Evolutionary conservation across 2,888 invertebrate genomes (phyloP), one percentile per base, ranked within the genome.

Genomic region (Zelleria hepariella): DNA sequence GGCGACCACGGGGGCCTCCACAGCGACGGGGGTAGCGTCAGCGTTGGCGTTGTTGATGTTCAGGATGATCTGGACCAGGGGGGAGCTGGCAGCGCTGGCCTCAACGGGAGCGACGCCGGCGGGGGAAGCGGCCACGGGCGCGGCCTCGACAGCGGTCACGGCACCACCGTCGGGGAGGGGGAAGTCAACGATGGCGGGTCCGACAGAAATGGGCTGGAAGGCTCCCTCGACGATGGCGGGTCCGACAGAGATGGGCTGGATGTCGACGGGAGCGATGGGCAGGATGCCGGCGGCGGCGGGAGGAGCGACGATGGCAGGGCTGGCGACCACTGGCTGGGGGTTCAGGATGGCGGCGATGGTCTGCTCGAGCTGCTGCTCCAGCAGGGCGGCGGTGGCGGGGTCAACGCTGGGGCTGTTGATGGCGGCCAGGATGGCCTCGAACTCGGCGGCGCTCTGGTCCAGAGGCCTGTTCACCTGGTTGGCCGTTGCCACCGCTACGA

Each of bases 401-500:
- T 77, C 66, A 62, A 77, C 75, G 75, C 71, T 71, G 63, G 77
- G 77, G 74, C 72, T 76, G 60, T 75, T 63, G 74, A 80, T 80
- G 65, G 80, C 78, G 58, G 69, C 74, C 59, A 79, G 65, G 68
- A 79, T 75, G 63, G 71, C 68, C 63, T 71, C 65, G 62, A 78
- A 59, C 67, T 74, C 68, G 18, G 70, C 70, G 25, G 70, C 70
- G 25, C 51, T 60, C 52, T 57, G 55, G 59, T 67, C 59, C 42
- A 54, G 58, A 3, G 66, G 58, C 32, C 71, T 73, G 59, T 65
- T 68, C 48, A 70, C 6, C 59, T 63, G 53, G 54, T 68, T 67
- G 62, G 76, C 77, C 63, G 77, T 73, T 56, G 80, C 78, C 71
- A 77, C 77, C 64, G 70, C 80, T 68, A 70, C 79, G 68, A 80